Base-by-base conservation (phyloP, 2,888 invertebrate species). In the Scaptomyza cyrtandrae region DNA sequence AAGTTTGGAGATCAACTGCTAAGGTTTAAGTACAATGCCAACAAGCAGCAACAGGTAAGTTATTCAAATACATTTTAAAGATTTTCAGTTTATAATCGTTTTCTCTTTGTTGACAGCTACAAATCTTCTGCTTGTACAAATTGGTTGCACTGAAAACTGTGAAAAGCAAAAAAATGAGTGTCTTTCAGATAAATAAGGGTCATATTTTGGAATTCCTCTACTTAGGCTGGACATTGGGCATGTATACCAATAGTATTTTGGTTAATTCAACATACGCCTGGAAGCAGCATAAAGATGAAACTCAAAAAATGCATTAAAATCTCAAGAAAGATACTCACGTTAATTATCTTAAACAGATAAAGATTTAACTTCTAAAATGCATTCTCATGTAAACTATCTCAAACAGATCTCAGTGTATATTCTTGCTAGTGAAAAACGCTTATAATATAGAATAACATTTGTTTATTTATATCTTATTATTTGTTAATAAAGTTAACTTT, bases 221-320 rank as follows among this genome's bases (percentile, higher is more conserved):
- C 19, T 33, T 54, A 5, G 46, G 54, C 11, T 86, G 80, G 77
- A 6, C 71, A 0, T 49, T 49, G 10, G 48, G 65, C 24, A 80
- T 80, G 86, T 79, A 79, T 37, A 37, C 63, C 0, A 85, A 80
- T 14, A 64, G 63, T n/a, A 10, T 85, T 3, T 10, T 82, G 24
- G 52, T 85, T 5, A 67, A 53, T 9, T 53, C 71, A 0, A 14
- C 41, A 1, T 0, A 1, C 0, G 45, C 33, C 11, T 63, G 75
- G 67, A 6, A 0, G 6, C 2, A 43, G 2, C 55, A 43, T 24
- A n/a, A 3, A 35, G 13, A 35, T 13, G 3, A 1, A 2, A 35
- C 29, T 7, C 29, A 29, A 1, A 37, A 37, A 37, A 37, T 37
- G 13, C 4, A n/a, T n/a, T 37, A n/a, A 37, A 37, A 29, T 29